phyloP scores from a whole-genome alignment of 2,888 invertebrate species.

The Melieria omissa region DNA sequence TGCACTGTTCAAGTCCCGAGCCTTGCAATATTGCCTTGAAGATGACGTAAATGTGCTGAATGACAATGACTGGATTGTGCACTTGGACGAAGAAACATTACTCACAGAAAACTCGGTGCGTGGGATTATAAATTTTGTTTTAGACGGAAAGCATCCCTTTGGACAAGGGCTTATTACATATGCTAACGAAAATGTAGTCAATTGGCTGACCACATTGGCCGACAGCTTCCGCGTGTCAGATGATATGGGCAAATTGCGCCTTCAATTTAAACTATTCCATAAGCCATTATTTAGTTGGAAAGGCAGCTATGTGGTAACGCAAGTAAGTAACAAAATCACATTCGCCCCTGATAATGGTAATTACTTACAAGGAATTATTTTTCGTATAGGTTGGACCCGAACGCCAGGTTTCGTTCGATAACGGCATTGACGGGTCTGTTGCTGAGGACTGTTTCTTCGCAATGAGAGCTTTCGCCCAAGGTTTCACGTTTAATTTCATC shows the following conservation, averaged over 20 bases:
- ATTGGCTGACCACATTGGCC: constrained; percentile 95
- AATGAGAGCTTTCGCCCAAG: constrained; percentile 92
- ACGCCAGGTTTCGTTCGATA: constrained; percentile 91
- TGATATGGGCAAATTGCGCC: constrained; percentile 95
- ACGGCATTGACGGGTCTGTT: constrained; percentile 96
- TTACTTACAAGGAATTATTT: too few relatives aligned
- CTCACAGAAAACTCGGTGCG: constrained; percentile 90
- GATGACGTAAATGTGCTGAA: constrained; percentile 85
- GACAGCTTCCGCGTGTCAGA: constrained; percentile 96
- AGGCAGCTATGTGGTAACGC: constrained; percentile 96
- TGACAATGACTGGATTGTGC: constrained; percentile 96
- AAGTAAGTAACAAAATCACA: constrained; percentile 71
- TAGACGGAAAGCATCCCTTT: constrained; percentile 94
- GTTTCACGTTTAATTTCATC: constrained; percentile 93
- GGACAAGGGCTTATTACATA: constrained; percentile 97
- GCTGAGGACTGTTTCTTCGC: constrained; percentile 98
- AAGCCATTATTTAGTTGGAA: constrained; percentile 98
- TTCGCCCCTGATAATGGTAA: neutral
- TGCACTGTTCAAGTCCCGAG: constrained; percentile 93
- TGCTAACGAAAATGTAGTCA: constrained; percentile 95
- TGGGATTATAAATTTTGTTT: constrained; percentile 92
- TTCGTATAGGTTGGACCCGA: constrained; percentile 83
- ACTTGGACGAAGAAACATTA: constrained; percentile 95
- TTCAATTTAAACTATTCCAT: constrained; percentile 93
- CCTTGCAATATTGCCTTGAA: constrained; percentile 94